Percentiles rank a stretch among this genome's conserved stretches.
Evolutionary conservation across 1,140 invertebrate species (phyloP).

Genomic region (Branchinecta lynchi): DNA sequence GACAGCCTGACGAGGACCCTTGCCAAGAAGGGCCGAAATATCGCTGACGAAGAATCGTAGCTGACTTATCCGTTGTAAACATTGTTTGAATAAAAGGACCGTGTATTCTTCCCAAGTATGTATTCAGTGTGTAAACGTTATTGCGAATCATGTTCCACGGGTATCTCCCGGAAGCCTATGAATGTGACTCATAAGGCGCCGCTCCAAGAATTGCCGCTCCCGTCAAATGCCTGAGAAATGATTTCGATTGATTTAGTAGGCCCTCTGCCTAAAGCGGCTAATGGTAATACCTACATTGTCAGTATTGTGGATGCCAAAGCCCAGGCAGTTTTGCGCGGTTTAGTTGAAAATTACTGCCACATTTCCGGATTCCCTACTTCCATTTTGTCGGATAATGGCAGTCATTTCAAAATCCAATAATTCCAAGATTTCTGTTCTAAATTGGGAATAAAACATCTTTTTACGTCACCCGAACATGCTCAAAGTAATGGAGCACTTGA

Average conservation of each 20-base stretch:
- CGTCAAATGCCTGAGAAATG: slow-evolving; percentile 6
- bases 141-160: too few species aligned
- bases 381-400: slow-evolving; percentile 6
- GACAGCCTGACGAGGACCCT: too few species aligned
- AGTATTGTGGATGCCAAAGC: slow-evolving; percentile 5
- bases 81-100: too few species aligned
- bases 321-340: slow-evolving; percentile 4
- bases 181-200: too few species aligned
- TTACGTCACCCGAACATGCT: not conserved
- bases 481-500: slow-evolving; percentile 1
- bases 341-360: slow-evolving; percentile 2
- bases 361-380: slow-evolving; percentile 9
- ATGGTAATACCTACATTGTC: not conserved
- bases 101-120: too few species aligned
- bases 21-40: too few species aligned
- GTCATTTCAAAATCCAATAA: slow-evolving; percentile 2
- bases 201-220: too few species aligned
- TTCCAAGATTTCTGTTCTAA: slow-evolving; percentile 1
- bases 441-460: slow-evolving; percentile 7
- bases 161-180: too few species aligned
- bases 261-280: slow-evolving; percentile 4
- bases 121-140: too few species aligned
- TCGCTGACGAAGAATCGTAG: too few species aligned
- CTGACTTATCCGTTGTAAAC: too few species aligned
- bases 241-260: slow-evolving; percentile 6